A percentile compares a stretch with the other conserved stretches of the same genome.
phyloP scores from a whole-genome alignment of 2,797 vertebrate species.

The Peromyscus nudipes region DNA sequence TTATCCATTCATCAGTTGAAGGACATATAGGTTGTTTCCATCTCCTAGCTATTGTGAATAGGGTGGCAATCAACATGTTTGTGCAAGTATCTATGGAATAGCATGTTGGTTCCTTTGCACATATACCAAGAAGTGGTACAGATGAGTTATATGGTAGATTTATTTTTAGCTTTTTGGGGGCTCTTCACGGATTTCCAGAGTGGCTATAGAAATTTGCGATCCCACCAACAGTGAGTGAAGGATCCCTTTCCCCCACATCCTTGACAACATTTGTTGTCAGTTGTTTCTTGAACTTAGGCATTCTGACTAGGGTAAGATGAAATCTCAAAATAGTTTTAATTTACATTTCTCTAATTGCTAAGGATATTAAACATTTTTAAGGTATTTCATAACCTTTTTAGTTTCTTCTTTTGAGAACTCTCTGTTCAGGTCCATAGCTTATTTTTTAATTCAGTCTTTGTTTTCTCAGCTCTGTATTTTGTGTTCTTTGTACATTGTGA shows the following conservation, averaged over 20 bases:
- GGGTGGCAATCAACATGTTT: not conserved
- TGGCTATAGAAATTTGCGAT: not conserved
- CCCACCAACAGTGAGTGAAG: not conserved
- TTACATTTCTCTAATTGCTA: not conserved
- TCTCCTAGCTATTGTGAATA: too few relatives aligned
- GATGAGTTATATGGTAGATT: not conserved
- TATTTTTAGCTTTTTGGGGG: not conserved
- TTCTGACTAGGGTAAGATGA: not conserved
- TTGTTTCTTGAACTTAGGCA: not conserved
- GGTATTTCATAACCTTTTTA: not conserved
- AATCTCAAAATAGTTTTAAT: not conserved
- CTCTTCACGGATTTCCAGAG: not conserved
- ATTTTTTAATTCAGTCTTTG: not conserved
- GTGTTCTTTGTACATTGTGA: not conserved
- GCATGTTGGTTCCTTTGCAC: not conserved
- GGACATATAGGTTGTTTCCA: not conserved
- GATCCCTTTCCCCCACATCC: not conserved
- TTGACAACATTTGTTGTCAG: not conserved
- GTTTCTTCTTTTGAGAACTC: not conserved
- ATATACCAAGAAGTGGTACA: not conserved
- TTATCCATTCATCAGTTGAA: not conserved
- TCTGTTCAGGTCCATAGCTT: not conserved
- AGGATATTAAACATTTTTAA: not conserved
- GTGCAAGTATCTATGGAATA: not conserved
- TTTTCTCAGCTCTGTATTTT: not conserved